Base-by-base conservation (phyloP, 2,113 vertebrate species). In the Fregetta grallaria region DNA sequence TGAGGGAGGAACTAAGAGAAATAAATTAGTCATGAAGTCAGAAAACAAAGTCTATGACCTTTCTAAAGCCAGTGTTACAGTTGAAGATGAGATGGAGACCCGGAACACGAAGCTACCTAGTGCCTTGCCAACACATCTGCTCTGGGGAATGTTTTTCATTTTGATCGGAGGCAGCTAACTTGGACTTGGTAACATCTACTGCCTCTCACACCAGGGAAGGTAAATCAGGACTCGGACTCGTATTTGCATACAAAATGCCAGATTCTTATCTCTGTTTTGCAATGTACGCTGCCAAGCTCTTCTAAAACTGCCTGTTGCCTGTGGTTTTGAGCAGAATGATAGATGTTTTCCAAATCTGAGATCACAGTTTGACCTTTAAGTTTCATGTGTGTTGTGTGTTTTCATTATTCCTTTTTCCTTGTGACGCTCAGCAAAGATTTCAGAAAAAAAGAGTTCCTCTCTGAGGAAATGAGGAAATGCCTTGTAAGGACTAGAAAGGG, bases 121-220 rank as follows among this genome's bases (percentile, higher is more conserved):
- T 32, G 88, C 66, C 63, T 88, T 97, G 93, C 96, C 96, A 97
- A 7, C 68, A 91, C 95, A 96, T 97, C 94, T 97, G 96, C 94
- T 95, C 83, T 71, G 79, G 73, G 56, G 61, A 83, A 55, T 94
- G 92, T 85, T 95, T 96, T 91, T 88, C 83, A 67, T 93, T 96
- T 90, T 95, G 75, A 96, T 88, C 94, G 96, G 84, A 92, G 88
- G 86, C 79, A 94, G 84, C 93, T 79, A 92, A 50, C 76, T 96
- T 95, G 93, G 92, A 87, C 62, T 83, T 91, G 86, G 49, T 90
- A 95, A 67, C 56, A 77, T 86, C 95, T 76, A 71, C 83, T 71
- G 76, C 52, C 63, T 80, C 56, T 91, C 45, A 82, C 92, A 89
- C 40, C 47, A 80, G 45, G 20, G 77, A 95, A 97, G 93, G 95